Evolutionary conservation across 2,888 invertebrate species (phyloP), one percentile per base, ranked within the genome.

Genomic region (Ennomos erosarius): DNA sequence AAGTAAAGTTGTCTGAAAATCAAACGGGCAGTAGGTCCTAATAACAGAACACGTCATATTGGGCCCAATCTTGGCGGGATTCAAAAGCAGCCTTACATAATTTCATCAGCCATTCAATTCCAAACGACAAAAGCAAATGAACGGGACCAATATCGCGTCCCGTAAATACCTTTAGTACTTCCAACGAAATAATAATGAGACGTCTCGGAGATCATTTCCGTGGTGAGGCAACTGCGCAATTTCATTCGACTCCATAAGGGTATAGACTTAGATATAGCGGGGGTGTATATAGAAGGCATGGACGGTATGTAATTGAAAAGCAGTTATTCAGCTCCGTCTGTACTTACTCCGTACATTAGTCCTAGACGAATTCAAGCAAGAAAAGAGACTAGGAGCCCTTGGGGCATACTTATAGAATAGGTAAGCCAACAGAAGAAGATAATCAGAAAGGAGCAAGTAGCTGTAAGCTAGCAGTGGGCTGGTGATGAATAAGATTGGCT

Each of bases 161-260:
- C 37, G 26, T 54, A 48, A 64, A 59, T 59, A 51, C 62, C 60
- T 59, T 56, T 55, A 58, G 46, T 57, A 49, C 54, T 55, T 58
- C 53, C 42, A 52, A 58, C 59, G 63, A 57, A 62, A 61, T 63
- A 65, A 65, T 63, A 67, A 67, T 65, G 65, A 65, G 59, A 67
- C 64, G 64, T 65, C 65, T 57, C 53, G 53, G 39, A 54, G 67
- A 65, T 60, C 64, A 69, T 62, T 67, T 69, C 69, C 63, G 67
- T 48, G 56, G 59, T 54, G 58, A 59, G 55, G 48, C 47, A 65
- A 64, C 62, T 67, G 65, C 69, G 69, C 60, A 67, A 66, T 69
- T 58, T 59, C 64, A 63, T 65, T 69, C 59, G 69, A 61, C 59
- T 65, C 49, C 43, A 40, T 65, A 61, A 62, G 64, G 52, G 64